Evolutionary conservation across 2,113 vertebrate genomes (phyloP), one percentile per base, ranked within the genome.

Genomic region (Dromaius novaehollandiae): DNA sequence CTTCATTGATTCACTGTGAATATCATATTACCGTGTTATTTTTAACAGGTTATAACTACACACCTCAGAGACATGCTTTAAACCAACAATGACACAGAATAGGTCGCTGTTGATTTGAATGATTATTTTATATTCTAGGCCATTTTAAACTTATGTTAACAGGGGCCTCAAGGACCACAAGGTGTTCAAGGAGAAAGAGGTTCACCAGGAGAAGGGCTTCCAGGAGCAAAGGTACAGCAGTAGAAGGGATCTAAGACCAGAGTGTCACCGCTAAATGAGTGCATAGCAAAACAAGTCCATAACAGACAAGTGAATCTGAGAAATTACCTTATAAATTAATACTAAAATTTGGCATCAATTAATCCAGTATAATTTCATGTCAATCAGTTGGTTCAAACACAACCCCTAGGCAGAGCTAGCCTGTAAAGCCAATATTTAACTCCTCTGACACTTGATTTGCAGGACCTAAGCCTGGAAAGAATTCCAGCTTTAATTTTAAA

Each of bases 81-180:
- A 94, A 55, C 32, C 28, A 7, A 68, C 32, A 85, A n/a, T 51
- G 82, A 65, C 48, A 65, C 14, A 44, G 75, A 94, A 87, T 42
- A 48, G 42, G 56, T 24, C 86, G n/a, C 55, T 90, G 61, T 66
- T 91, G 53, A 51, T 89, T 70, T 87, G 61, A 66, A 42, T 74
- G 74, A 65, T 89, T 96, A 77, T 90, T 40, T 77, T 15, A 13
- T 80, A 78, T 58, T 74, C 44, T 77, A 77, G 24, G 6, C 60
- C 6, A 66, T 84, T 85, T 95, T 87, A 56, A 95, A 89, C 46
- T 73, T 90, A 28, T 65, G 61, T 95, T 96, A 88, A 94, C 96
- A 99, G 99, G 99, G 99, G 28, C 97, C 99, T 97, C 99, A 98
- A 98, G 99, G 99, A 97, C 98, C 98, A 92, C 99, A 99, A 86